phyloP scores from a whole-genome alignment of 2,113 vertebrate genomes.

The Entomyzon cyanotis region DNA sequence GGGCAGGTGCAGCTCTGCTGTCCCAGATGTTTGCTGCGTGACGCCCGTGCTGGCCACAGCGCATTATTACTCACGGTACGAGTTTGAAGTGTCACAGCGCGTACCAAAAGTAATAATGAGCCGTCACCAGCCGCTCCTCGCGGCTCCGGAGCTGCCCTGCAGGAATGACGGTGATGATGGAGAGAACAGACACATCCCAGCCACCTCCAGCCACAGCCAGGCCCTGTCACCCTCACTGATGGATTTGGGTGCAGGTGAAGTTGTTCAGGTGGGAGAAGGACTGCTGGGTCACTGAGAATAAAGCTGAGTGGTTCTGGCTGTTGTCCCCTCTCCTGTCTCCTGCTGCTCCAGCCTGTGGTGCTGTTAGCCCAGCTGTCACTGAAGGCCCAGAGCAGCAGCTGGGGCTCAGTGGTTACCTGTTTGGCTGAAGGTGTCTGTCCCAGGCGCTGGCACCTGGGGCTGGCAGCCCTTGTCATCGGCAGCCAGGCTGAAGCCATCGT shows the following conservation, averaged over 20 bases:
- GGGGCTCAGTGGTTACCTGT: conserved; percentile 29
- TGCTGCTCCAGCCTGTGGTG: not conserved
- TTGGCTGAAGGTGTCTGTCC: not conserved
- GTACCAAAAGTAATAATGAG: conserved; percentile 99
- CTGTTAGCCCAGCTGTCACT: not conserved
- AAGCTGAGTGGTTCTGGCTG: not conserved
- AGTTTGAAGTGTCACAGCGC: conserved; percentile 99
- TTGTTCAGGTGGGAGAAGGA: not conserved
- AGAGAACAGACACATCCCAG: not conserved
- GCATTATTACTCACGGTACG: conserved; percentile 99
- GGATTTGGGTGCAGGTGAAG: not conserved
- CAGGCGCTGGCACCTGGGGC: not conserved
- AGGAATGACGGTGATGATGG: fast-evolving
- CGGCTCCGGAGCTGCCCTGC: not conserved
- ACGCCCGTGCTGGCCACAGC: conserved; percentile 81
- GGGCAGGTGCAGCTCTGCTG: fast-evolving
- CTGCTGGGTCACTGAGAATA: not conserved
- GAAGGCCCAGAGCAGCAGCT: not conserved
- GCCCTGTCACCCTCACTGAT: not conserved
- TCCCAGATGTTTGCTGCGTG: not conserved
- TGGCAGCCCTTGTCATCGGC: conserved; percentile 69
- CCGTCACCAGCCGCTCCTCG: conserved; percentile 73
- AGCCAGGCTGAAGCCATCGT: conserved; percentile 74
- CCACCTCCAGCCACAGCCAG: not conserved
- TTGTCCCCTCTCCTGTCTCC: not conserved